phyloP scores from a whole-genome alignment of 2,888 invertebrate species.

The Scotopteryx bipunctaria region DNA sequence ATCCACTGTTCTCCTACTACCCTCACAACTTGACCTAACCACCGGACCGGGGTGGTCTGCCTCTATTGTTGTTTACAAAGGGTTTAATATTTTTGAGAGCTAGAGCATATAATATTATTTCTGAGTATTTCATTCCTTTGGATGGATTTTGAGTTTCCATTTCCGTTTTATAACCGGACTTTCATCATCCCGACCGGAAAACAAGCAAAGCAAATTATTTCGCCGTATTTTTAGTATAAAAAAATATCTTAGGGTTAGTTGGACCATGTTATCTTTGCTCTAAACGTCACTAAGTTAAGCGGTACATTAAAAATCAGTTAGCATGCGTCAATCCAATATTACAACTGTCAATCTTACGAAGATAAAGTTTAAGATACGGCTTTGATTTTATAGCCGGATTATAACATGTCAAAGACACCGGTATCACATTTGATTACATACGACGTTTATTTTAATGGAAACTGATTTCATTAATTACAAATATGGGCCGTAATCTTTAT shows the following conservation, averaged over 20 bases:
- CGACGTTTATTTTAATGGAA: slow-evolving; percentile 60
- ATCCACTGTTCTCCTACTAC: too few species aligned
- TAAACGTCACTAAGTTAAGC: slow-evolving; percentile 42
- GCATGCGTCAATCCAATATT: slow-evolving; percentile 55
- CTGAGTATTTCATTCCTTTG: too few species aligned
- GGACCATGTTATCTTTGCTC: not conserved
- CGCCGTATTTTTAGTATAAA: too few species aligned
- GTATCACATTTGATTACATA: slow-evolving; percentile 53
- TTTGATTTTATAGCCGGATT: slow-evolving; percentile 53
- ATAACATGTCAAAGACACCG: slow-evolving; percentile 65
- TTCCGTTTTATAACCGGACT: too few species aligned
- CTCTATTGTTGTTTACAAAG: too few species aligned
- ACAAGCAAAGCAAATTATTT: too few species aligned
- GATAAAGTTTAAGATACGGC: slow-evolving; percentile 49
- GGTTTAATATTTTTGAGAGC: too few species aligned
- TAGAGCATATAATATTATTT: too few species aligned
- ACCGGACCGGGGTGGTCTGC: too few species aligned
- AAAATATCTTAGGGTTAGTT: not conserved
- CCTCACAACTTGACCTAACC: too few species aligned
- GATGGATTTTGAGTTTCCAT: too few species aligned
- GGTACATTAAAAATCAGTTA: slow-evolving; percentile 63
- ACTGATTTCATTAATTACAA: slow-evolving; percentile 76
- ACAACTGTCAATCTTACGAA: slow-evolving; percentile 61
- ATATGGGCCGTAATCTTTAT: slow-evolving; percentile 70
- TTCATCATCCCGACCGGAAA: too few species aligned